Base-by-base conservation (phyloP, 2,888 invertebrate genomes). In the Sipha maydis region DNA sequence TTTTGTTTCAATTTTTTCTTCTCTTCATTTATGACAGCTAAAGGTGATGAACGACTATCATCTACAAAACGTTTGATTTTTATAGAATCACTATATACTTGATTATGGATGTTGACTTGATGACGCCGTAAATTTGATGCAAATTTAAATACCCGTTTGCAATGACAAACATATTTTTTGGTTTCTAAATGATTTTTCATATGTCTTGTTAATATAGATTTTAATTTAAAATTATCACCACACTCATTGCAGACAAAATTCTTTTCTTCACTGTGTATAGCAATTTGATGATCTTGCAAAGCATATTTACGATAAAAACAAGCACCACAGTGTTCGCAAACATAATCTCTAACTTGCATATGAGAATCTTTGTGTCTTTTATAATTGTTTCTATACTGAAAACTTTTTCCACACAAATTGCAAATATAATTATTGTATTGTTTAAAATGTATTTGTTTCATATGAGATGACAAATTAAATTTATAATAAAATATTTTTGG, bases 321-420 rank as follows among this genome's bases (percentile, higher is more conserved):
- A 4, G 88, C 88, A 75, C 88, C 88, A 82, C 88, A 88, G 28
- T 80, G 41, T 88, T 88, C 88, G 48, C 88, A 88, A 4, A 88
- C 88, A 75, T 75, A 88, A 38, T 88, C 75, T 41, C 88, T 80
- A 48, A 88, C 73, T 88, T 88, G 80, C 48, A 88, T 71, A 67
- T 88, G 88, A 4, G 88, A 88, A 75, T 88, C 82, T 88, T 88
- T 82, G 41, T 88, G 88, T 31, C 88, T 73, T 82, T 88, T 88
- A 48, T 82, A 88, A n/a, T 88, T 88, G 31, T 88, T 88, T 11
- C 67, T 82, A 28, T 88, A 88, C 11, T 75, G 88, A 75, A 88
- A 88, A 76, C 80, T 80, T 17, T 61, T 34, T 28, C 88, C 88
- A 34, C 88, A 88, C 31, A 88, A 38, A 11, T 88, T 82, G 48